Percentiles rank a stretch among this genome's conserved stretches.
Conservation (phyloP, 2,888 invertebrate genomes). For the Scrobipalpa atriplicella region DNA sequence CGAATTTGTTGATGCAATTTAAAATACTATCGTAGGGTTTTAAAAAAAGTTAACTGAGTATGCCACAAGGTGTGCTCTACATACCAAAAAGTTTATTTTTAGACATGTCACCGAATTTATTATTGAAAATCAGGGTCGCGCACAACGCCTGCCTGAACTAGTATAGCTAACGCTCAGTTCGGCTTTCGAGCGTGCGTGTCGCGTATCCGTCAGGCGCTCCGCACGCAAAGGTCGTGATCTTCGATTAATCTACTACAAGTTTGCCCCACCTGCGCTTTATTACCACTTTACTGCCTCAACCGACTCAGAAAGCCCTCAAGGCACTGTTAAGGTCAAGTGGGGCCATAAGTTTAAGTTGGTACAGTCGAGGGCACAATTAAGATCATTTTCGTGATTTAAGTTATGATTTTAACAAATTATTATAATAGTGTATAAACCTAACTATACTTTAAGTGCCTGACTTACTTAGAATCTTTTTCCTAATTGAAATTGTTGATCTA, state of each 20-base stretch:
- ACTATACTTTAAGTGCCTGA: no score
- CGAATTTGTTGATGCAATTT: no score
- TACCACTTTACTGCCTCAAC: slow-evolving; percentile 58
- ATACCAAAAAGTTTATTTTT: no score
- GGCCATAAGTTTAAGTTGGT: slow-evolving; percentile 35
- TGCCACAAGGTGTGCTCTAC: no score
- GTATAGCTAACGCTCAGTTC: slow-evolving; percentile 51
- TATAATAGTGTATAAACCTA: no score
- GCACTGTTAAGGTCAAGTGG: slow-evolving; percentile 63
- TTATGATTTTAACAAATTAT: neutral
- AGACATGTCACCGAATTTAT: neutral
- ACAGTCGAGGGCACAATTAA: neutral
- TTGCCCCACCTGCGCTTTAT: slow-evolving; percentile 65
- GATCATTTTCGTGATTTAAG: neutral
- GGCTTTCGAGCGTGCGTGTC: slow-evolving; percentile 57
- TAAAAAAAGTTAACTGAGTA: no score
- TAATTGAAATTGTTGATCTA: neutral
- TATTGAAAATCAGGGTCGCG: slow-evolving; percentile 22
- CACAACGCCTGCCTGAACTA: slow-evolving; percentile 60
- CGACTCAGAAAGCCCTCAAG: slow-evolving; percentile 50
- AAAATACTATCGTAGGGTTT: no score
- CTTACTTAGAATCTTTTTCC: no score
- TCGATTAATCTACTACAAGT: slow-evolving; percentile 65
- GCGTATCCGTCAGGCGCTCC: slow-evolving; percentile 63
- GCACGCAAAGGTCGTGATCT: slow-evolving; percentile 76